Evolutionary conservation across 2,113 vertebrate genomes (phyloP).

Genomic region (Turdus rufiventris): DNA sequence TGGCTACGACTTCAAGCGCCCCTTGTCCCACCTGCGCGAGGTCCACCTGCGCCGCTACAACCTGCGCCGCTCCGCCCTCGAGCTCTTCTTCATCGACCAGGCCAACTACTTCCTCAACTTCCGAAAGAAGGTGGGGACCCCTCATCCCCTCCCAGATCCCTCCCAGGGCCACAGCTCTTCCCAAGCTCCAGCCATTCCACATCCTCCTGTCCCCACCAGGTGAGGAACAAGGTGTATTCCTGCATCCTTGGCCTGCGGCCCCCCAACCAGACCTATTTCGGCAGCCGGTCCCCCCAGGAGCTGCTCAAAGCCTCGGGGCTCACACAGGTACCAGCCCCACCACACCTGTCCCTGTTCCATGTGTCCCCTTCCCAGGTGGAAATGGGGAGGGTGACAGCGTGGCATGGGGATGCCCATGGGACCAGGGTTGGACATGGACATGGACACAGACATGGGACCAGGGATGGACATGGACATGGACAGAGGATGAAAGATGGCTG

Average conservation of each 20-base stretch:
- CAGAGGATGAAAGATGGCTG: too few species aligned
- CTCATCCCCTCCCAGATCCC: fast-evolving
- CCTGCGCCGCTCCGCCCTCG: conserved; percentile 90
- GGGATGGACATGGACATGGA: background rate
- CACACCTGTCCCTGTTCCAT: fast-evolving
- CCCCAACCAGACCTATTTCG: conserved; percentile 85
- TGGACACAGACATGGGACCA: background rate
- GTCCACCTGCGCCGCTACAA: conserved; percentile 95
- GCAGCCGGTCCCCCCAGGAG: conserved; percentile 92
- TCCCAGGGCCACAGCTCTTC: fast-evolving
- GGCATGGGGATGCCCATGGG: background rate
- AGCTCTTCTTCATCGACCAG: conserved; percentile 98
- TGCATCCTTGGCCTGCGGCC: conserved; percentile 87
- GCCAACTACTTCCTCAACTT: conserved; percentile 98
- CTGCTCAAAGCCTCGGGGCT: conserved; percentile 92
- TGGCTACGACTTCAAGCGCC: conserved; percentile 91
- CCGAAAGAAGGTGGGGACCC: conserved; percentile 78
- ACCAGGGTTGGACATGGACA: too few species aligned
- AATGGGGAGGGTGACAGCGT: fast-evolving
- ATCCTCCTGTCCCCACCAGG: conserved; percentile 50
- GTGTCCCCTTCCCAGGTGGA: background rate
- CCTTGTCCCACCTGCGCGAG: conserved; percentile 90
- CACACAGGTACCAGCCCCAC: conserved; percentile 78
- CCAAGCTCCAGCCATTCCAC: fast-evolving
- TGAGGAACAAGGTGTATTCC: conserved; percentile 93